Conservation (phyloP, 2,888 invertebrate species). For the Odontomyia ornata region DNA sequence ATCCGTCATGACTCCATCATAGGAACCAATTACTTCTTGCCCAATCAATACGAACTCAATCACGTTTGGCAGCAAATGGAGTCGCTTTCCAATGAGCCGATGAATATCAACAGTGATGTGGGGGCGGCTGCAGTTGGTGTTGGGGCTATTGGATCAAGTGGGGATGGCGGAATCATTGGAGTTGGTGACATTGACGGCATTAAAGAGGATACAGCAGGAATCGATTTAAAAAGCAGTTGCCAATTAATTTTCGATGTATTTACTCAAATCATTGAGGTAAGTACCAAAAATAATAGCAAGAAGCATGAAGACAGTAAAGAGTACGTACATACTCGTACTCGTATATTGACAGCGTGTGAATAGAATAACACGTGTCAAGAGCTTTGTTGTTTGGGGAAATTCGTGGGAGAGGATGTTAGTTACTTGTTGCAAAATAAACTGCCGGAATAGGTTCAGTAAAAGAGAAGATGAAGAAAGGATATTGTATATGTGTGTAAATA, state of each 20-base stretch:
- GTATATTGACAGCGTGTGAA: too few species aligned
- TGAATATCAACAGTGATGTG: constrained; percentile 48
- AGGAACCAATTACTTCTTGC: constrained; percentile 60
- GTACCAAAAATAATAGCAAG: constrained; percentile 45
- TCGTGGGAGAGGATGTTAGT: too few species aligned
- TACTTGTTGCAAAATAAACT: too few species aligned
- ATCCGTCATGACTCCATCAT: constrained; percentile 55
- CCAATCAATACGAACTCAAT: constrained; percentile 64
- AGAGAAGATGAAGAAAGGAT: too few species aligned
- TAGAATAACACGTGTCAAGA: not conserved
- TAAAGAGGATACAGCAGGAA: constrained; percentile 66
- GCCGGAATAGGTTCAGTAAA: too few species aligned
- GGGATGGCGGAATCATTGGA: constrained; percentile 22
- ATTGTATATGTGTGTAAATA: too few species aligned
- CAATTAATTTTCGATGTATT: constrained; percentile 92
- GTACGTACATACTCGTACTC: too few species aligned
- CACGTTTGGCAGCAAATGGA: constrained; percentile 64
- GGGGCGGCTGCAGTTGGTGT: not conserved
- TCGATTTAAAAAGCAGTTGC: constrained; percentile 92
- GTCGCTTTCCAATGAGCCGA: constrained; percentile 25
- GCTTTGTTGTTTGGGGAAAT: too few species aligned
- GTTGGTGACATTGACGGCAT: constrained; percentile 41
- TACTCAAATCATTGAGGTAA: constrained; percentile 72
- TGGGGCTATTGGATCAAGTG: not conserved
- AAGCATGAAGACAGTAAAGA: too few species aligned